Conservation (phyloP, 2,797 vertebrate genomes). For the Psittacula echo region DNA sequence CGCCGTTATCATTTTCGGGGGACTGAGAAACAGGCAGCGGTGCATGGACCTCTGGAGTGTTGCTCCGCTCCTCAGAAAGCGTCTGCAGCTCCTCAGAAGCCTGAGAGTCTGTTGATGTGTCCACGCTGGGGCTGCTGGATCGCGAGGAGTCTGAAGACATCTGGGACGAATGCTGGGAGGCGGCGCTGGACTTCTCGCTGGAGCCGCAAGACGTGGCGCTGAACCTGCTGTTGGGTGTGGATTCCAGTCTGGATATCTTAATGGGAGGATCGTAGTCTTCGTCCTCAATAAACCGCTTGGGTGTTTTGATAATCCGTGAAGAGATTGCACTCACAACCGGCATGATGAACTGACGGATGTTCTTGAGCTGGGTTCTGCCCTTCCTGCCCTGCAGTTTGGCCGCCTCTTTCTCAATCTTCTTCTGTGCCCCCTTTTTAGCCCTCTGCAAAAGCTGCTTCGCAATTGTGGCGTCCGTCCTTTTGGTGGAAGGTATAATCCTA, state of each 20-base stretch:
- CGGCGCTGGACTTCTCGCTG: conserved; percentile 87
- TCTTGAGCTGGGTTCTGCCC: conserved; percentile 93
- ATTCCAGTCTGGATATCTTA: conserved; percentile 91
- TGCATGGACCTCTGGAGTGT: conserved; percentile 84
- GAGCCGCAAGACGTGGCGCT: conserved; percentile 94
- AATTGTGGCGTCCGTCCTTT: conserved; percentile 94
- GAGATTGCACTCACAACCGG: conserved; percentile 98
- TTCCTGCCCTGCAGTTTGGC: conserved; percentile 86
- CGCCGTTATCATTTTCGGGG: conserved; percentile 74
- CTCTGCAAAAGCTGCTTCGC: conserved; percentile 97
- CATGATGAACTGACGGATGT: conserved; percentile 99
- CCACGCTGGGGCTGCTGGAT: conserved; percentile 95
- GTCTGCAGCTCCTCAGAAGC: conserved; percentile 92
- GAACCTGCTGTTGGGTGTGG: conserved; percentile 79
- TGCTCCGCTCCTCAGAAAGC: conserved; percentile 87
- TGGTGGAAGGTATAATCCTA: conserved; percentile 92
- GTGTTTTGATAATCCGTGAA: conserved; percentile 96
- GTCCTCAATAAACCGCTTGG: conserved; percentile 97
- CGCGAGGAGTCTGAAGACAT: conserved; percentile 95
- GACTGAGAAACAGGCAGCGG: conserved; percentile 87
- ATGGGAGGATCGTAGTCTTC: conserved; percentile 93
- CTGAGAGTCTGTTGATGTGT: conserved; percentile 96
- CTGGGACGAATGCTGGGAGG: conserved; percentile 96
- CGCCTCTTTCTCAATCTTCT: conserved; percentile 91
- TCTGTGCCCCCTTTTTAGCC: conserved; percentile 92